A percentile compares a stretch with the other conserved stretches of the same genome.
Evolutionary conservation across 2,888 invertebrate genomes (phyloP).

Genomic region (Synanthedon myopaeformis): DNA sequence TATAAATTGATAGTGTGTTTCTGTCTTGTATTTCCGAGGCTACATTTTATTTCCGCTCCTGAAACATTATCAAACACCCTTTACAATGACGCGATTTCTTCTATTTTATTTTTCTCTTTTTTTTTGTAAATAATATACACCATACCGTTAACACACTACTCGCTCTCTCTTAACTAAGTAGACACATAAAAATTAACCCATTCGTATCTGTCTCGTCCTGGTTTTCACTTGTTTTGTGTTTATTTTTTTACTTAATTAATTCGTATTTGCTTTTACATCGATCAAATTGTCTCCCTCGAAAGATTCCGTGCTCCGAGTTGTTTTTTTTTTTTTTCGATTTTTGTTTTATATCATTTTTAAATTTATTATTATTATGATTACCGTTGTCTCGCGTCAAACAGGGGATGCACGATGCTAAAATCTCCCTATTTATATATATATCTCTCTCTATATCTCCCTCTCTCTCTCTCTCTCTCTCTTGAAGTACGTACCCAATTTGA

Average conservation of each 20-base stretch:
- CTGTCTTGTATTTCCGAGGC: too few species aligned
- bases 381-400: conserved; percentile 57
- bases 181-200: conserved; percentile 44
- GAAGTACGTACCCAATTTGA: conserved; percentile 15
- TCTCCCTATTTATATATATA: conserved; percentile 43
- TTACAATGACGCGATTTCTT: conserved; percentile 14
- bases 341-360: conserved; percentile 18
- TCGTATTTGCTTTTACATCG: conserved; percentile 19
- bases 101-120: conserved; percentile 14
- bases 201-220: conserved; percentile 42
- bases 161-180: conserved; percentile 34
- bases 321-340: conserved; percentile 19
- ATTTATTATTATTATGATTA: conserved; percentile 14
- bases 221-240: conserved; percentile 27
- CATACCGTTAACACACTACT: conserved; percentile 33
- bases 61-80: conserved; percentile 29
- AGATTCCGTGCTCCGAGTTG: conserved; percentile 52
- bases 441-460: conserved; percentile 17
- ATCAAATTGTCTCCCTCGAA: conserved; percentile 65
- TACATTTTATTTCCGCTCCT: neutral
- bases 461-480: conserved; percentile 47
- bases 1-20: too few species aligned
- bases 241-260: conserved; percentile 16
- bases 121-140: conserved; percentile 47
- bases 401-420: conserved; percentile 70